phyloP scores from a whole-genome alignment of 30 jellyfish, hydroid and myxozoan genomes.

The Aurelia coerulea region DNA sequence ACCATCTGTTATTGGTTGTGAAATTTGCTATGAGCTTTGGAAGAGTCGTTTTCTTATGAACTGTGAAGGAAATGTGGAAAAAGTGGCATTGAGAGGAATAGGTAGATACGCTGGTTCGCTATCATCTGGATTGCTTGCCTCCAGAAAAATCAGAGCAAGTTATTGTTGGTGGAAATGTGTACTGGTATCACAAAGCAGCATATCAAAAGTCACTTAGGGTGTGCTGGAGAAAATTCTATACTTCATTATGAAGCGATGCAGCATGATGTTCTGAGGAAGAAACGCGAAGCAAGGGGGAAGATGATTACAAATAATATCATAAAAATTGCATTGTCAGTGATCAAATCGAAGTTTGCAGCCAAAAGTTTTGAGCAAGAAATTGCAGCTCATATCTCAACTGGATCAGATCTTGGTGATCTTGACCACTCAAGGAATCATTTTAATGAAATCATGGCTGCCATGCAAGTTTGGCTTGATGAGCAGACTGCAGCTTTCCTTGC shows the following conservation, averaged over 20 bases:
- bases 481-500: slow-evolving; percentile 34
- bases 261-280: not conserved
- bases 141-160: no score
- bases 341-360: slow-evolving; percentile 49
- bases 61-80: no score
- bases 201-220: slow-evolving; percentile 2
- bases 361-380: slow-evolving; percentile 7
- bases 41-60: no score
- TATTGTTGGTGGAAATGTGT: slow-evolving; percentile 4
- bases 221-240: slow-evolving; percentile 8
- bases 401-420: slow-evolving; percentile 35
- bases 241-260: slow-evolving; percentile 17
- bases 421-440: slow-evolving; percentile 43
- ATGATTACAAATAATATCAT: slow-evolving; percentile 14
- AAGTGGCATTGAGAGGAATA: no score
- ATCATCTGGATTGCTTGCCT: no score
- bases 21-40: no score
- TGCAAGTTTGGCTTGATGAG: slow-evolving; percentile 6
- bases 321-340: slow-evolving; percentile 17
- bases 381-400: slow-evolving; percentile 28
- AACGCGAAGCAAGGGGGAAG: slow-evolving; percentile 22
- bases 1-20: no score
- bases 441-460: slow-evolving; percentile 22
- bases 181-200: slow-evolving; percentile 7
- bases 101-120: no score